Conservation (phyloP, 2,888 invertebrate species). For the Hypomecis atomaria region DNA sequence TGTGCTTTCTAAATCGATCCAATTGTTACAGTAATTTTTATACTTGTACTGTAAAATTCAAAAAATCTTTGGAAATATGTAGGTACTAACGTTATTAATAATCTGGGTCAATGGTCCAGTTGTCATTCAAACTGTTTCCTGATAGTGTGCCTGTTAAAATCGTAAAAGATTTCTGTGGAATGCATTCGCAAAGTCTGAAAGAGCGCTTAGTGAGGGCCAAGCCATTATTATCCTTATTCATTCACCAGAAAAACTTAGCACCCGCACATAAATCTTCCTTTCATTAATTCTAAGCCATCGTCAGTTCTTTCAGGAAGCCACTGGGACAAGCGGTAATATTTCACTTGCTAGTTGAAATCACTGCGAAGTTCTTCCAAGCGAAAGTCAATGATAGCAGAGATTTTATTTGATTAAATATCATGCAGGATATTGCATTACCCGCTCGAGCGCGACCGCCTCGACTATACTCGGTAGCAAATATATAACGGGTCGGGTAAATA, state of each 20-base stretch:
- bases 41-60: no score
- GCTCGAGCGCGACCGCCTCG: no score
- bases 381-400: slow-evolving; percentile 45
- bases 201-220: slow-evolving; percentile 5
- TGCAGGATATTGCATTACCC: no score
- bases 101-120: no score
- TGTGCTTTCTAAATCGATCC: no score
- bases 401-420: no score
- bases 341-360: slow-evolving; percentile 44
- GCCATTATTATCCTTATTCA: slow-evolving; percentile 26
- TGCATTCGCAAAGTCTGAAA: background rate
- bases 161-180: background rate
- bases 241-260: slow-evolving; percentile 35
- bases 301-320: slow-evolving; percentile 43
- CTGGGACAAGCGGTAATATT: slow-evolving; percentile 49
- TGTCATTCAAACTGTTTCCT: background rate
- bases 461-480: no score
- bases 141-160: background rate
- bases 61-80: no score
- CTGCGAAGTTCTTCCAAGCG: slow-evolving; percentile 44
- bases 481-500: no score
- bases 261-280: slow-evolving; percentile 30
- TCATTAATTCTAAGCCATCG: slow-evolving; percentile 37
- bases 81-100: no score
- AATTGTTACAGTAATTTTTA: no score